Base-by-base conservation (phyloP, 2,888 invertebrate genomes). In the Ischnus inquisitorius region DNA sequence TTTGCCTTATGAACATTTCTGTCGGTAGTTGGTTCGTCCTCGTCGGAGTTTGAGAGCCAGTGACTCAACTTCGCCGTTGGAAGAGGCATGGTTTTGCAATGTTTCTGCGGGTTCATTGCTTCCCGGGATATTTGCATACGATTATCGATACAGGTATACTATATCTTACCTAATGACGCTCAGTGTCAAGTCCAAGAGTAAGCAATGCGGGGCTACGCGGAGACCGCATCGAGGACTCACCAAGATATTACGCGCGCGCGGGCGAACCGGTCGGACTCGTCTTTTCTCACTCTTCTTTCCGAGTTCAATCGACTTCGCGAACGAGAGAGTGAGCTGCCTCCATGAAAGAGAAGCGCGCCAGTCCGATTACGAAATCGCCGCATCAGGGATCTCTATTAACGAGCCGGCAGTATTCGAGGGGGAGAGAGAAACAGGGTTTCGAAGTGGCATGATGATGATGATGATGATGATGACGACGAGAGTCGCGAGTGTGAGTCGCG, bases 181-280 rank as follows among this genome's bases (percentile, higher is more conserved):
- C 83, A 80, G 80, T 83, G 83, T 83, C 83, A 83, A 80, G 83
- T 83, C 72, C 83, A 83, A 54, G 74, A 39, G 79, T 39, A 62
- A 16, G 57, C 28, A 71, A 51, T 57, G 65, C 48, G 67, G 62
- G 39, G 28, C 34, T 14, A 6, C 48, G 16, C 14, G 22, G 60
- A 48, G 75, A 78, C 51, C 69, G 74, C 34, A 65, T 76, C 67
- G 71, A 68, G 64, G 64, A 68, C 54, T 78, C 54, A 51, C 51
- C 28, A 22, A 12, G 48, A 5, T 12, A 75, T 75, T 75, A 75
- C 76, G 72, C 82, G 74, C 82, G 74, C 72, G 43, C 75, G 28
- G 68, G 72, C 84, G 64, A 84, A 84, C 84, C 84, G 84, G 84
- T 84, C 81, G 62, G 25, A 78, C 74, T 72, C 71, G 67, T 79